These are phyloP conservation scores for Lepidurus couesii DNA, from an alignment of 1,140 invertebrate species.

Conservation along the genomic window DNA sequence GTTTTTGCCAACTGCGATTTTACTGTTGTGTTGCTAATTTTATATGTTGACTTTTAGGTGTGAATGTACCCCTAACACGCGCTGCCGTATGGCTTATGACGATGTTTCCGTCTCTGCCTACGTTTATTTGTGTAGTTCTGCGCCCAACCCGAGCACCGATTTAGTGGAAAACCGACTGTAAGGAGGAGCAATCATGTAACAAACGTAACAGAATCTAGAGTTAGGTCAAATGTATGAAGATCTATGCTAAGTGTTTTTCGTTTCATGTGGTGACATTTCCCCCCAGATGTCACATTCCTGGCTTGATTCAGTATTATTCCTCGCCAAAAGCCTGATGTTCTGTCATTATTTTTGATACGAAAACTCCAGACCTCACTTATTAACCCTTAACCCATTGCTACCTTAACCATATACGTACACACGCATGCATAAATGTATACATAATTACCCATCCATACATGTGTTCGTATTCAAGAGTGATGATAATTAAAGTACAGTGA, in stretches of 20 bases:
- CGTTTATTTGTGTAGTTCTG: constrained; percentile 52
- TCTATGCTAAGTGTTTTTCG: not conserved
- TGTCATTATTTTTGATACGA: not conserved
- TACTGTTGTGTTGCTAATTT: not conserved
- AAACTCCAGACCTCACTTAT: not conserved
- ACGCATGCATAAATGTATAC: constrained; percentile 9
- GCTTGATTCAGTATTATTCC: constrained; percentile 13
- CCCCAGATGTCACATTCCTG: not conserved
- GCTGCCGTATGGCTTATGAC: constrained; percentile 52
- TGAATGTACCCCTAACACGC: constrained; percentile 46
- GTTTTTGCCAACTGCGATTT: constrained; percentile 14
- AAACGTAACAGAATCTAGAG: not conserved
- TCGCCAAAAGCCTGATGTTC: not conserved
- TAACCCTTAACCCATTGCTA: not conserved
- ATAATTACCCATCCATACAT: not conserved
- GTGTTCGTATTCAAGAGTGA: not conserved
- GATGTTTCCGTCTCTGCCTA: constrained; percentile 54
- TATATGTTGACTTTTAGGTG: constrained; percentile 48
- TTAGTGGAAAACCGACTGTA: constrained; percentile 11
- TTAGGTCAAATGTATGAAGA: not conserved
- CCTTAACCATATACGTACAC: not conserved
- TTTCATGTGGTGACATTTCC: not conserved
- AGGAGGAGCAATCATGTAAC: not conserved
- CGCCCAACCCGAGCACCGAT: constrained; percentile 40
- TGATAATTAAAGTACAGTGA: not conserved